phyloP scores from a whole-genome alignment of 2,888 invertebrate species.

The Schizotus pectinicornis region DNA sequence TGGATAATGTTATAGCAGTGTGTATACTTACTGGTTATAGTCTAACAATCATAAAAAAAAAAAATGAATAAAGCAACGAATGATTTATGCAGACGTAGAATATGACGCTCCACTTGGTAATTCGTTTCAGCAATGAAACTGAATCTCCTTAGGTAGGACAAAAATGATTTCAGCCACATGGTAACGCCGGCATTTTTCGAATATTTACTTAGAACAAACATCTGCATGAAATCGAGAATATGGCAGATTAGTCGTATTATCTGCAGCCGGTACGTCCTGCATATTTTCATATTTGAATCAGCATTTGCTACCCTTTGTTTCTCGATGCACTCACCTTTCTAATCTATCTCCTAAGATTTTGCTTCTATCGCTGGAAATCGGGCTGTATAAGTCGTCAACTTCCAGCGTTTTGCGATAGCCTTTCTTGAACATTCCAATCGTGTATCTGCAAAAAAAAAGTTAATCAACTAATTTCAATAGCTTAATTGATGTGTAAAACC shows the following conservation, averaged over 20 bases:
- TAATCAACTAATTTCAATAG: no score
- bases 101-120: no score
- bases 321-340: slow-evolving; percentile 62
- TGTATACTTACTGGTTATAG: no score
- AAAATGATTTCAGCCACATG: no score
- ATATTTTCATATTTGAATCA: background rate
- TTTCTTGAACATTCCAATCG: slow-evolving; percentile 75
- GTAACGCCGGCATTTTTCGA: no score
- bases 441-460: slow-evolving; percentile 65
- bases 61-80: no score
- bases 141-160: no score
- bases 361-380: slow-evolving; percentile 73
- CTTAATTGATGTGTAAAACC: no score
- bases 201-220: background rate
- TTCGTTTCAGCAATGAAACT: no score
- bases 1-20: no score
- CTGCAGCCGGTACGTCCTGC: background rate
- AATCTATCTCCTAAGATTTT: slow-evolving; percentile 69
- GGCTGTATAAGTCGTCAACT: slow-evolving; percentile 75
- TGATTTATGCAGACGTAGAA: no score
- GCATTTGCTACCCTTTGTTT: slow-evolving; percentile 1
- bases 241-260: slow-evolving; percentile 7
- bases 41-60: no score
- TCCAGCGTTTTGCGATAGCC: slow-evolving; percentile 77
- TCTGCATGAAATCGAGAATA: slow-evolving; percentile 18